Evolutionary conservation across 2,888 invertebrate genomes (phyloP).

Genomic region (Drosophila acutilabella): DNA sequence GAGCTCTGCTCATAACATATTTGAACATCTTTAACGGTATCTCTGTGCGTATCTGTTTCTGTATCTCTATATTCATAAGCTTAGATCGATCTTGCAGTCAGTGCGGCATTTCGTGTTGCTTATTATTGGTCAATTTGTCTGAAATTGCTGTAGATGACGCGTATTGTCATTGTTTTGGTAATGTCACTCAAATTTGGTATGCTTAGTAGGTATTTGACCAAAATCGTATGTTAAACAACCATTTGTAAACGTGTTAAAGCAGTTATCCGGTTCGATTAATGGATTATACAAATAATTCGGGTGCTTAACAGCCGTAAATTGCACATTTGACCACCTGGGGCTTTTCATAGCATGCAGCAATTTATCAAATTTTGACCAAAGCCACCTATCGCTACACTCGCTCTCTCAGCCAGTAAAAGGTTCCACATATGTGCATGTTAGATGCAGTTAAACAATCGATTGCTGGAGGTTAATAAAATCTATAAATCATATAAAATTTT

Average conservation of each 20-base stretch:
- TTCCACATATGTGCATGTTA: slow-evolving; percentile 16
- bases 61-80: slow-evolving; percentile 29
- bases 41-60: slow-evolving; percentile 14
- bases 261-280: slow-evolving; percentile 56
- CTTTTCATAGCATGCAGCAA: slow-evolving; percentile 12
- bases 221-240: slow-evolving; percentile 47
- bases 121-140: slow-evolving; percentile 50
- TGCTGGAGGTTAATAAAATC: slow-evolving; percentile 1
- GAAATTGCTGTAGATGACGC: slow-evolving; percentile 22
- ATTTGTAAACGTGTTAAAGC: slow-evolving; percentile 36
- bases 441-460: slow-evolving; percentile 38
- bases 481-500: too few species aligned
- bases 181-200: slow-evolving; percentile 58
- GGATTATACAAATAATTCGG: slow-evolving; percentile 49
- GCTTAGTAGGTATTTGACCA: slow-evolving; percentile 58
- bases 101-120: slow-evolving; percentile 15
- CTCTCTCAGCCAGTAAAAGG: slow-evolving; percentile 31
- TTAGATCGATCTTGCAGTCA: slow-evolving; percentile 48
- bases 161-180: slow-evolving; percentile 28
- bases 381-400: slow-evolving; percentile 17
- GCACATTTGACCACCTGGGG: slow-evolving; percentile 49
- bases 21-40: not conserved
- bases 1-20: not conserved
- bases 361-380: slow-evolving; percentile 60
- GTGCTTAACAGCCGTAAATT: slow-evolving; percentile 36